phyloP scores from a whole-genome alignment of 1,140 invertebrate species.

The Sminthurides bifidus region DNA sequence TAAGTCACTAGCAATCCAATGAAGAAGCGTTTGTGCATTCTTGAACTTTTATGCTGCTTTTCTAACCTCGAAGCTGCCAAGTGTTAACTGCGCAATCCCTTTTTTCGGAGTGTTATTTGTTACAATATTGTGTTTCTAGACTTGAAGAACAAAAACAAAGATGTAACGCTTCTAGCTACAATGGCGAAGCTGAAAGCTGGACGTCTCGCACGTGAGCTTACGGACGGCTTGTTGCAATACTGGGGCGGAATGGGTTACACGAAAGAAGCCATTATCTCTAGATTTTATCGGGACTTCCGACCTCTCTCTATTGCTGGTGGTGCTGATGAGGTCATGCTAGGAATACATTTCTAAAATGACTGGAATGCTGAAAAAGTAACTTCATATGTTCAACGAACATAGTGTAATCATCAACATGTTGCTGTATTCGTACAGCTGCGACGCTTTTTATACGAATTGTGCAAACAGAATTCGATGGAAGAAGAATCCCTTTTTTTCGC shows the following conservation, averaged over 20 bases:
- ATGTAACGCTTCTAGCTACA: slow-evolving; percentile 47
- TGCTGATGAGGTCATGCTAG: slow-evolving; percentile 51
- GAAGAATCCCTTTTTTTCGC: too few species aligned
- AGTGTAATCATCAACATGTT: too few species aligned
- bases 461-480: too few species aligned
- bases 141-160: slow-evolving; percentile 40
- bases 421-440: too few species aligned
- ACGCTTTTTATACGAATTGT: too few species aligned
- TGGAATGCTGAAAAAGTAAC: too few species aligned
- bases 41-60: neutral
- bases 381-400: too few species aligned
- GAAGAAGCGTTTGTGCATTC: neutral
- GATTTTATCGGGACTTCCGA: slow-evolving; percentile 43
- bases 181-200: slow-evolving; percentile 47
- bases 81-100: too few species aligned
- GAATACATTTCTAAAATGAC: slow-evolving; percentile 48
- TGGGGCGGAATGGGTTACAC: slow-evolving; percentile 50
- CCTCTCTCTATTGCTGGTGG: slow-evolving; percentile 48
- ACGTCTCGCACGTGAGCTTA: slow-evolving; percentile 40
- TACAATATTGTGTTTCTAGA: slow-evolving; percentile 31
- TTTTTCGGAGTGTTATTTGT: neutral
- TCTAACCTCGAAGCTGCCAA: too few species aligned
- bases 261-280: slow-evolving; percentile 40
- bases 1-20: slow-evolving; percentile 13
- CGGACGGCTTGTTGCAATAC: slow-evolving; percentile 48